Evolutionary conservation across 1,140 invertebrate genomes (phyloP).

Genomic region (Trialeurodes vaporariorum): DNA sequence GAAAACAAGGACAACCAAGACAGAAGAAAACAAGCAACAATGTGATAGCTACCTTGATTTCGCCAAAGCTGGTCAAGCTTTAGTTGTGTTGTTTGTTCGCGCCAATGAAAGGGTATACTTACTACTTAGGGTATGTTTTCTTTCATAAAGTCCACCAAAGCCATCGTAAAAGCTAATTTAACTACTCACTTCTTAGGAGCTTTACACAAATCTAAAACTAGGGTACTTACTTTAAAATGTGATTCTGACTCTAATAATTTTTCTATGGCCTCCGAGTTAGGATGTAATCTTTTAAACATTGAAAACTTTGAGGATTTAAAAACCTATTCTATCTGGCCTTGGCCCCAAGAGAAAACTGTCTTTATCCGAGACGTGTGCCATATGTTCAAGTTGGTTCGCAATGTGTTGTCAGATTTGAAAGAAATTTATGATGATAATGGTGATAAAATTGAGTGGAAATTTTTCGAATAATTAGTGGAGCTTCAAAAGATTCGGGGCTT

Average conservation of each 20-base stretch:
- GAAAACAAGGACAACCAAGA: no score
- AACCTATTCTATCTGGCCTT: conserved; percentile 18
- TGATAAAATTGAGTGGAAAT: conserved; percentile 23
- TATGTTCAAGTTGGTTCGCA: conserved; percentile 20
- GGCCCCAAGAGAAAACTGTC: conserved; percentile 14
- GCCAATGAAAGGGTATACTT: not conserved
- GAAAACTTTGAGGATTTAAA: no score
- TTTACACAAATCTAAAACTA: no score
- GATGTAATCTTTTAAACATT: no score
- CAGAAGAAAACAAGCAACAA: no score
- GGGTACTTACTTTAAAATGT: no score
- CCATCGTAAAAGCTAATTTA: no score
- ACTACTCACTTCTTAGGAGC: no score
- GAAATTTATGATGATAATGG: conserved; percentile 16
- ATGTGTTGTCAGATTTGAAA: conserved; percentile 10
- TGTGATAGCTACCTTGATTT: not conserved
- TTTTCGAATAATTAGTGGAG: conserved; percentile 24
- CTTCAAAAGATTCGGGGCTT: conserved; percentile 26
- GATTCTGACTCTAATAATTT: no score
- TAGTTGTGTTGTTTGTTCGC: not conserved
- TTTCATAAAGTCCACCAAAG: no score
- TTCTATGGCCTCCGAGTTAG: no score
- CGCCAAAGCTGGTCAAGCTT: not conserved
- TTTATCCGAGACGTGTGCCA: conserved; percentile 21
- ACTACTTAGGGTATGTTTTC: not conserved